Base-by-base conservation (phyloP, 2,797 vertebrate genomes). In the Siniperca undulata region DNA sequence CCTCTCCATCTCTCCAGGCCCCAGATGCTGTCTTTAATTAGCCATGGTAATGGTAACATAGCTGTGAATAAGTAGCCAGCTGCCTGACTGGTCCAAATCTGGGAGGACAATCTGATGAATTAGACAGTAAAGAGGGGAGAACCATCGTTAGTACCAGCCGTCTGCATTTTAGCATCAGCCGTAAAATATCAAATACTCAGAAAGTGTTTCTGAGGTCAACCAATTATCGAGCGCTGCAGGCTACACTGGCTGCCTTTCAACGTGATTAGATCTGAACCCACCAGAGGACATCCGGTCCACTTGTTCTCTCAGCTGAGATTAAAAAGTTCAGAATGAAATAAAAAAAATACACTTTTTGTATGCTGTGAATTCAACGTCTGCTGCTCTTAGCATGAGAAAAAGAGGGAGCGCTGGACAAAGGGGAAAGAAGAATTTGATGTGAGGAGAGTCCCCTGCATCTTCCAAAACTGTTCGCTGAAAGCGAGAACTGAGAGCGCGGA, bases 171-270 rank as follows among this genome's bases (percentile, higher is more conserved):
- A 91, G 83, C 77, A 70, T 81, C 65, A 77, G 77, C 76, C 30
- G 44, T 89, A 82, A 92, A 91, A 91, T 73, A 92, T 86, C 79
- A 86, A 86, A 89, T 81, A 75, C 74, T 86, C 88, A 84, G 68
- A 88, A 91, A 90, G 88, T 79, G 78, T 85, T 91, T 90, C 89
- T 86, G 83, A 89, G 93, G 91, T 92, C 90, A 90, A 84, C 88
- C 89, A 92, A 93, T 93, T 92, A 92, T 77, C 5, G 62, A 89
- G 85, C 36, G 72, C 92, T 75, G 82, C 84, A 34, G 88, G 92
- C 91, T 78, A 80, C 71, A 77, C 80, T 85, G 79, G 87, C 81
- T 88, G 81, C 86, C 82, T 89, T 88, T 93, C 87, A 90, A 70
- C 78, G 48, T 91, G 89, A 89, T 93, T 92, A 91, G 86, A 91